Conservation (phyloP, 2,888 invertebrate genomes). For the Glaucopsyche alexis region DNA sequence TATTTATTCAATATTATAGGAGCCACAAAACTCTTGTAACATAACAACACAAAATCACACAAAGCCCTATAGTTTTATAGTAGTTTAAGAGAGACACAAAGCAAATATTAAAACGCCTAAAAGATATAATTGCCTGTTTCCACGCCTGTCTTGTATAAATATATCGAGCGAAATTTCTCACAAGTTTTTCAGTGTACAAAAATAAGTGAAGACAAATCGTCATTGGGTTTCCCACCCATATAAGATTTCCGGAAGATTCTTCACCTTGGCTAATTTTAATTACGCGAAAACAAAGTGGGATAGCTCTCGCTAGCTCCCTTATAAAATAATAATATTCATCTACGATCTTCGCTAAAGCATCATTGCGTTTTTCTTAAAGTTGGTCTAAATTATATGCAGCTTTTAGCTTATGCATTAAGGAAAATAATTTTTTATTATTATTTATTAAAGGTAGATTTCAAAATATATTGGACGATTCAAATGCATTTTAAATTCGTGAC, state of each 20-base stretch:
- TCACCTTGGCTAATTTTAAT: slow-evolving; percentile 67
- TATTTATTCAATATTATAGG: background rate
- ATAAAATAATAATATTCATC: slow-evolving; percentile 39
- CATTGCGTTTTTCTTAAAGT: background rate
- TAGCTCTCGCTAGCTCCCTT: slow-evolving; percentile 35
- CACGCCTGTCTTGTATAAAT: background rate
- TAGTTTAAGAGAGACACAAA: background rate
- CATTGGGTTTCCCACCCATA: slow-evolving; percentile 8
- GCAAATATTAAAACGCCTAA: background rate
- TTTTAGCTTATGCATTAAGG: background rate
- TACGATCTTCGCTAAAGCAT: slow-evolving; percentile 19
- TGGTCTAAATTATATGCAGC: background rate
- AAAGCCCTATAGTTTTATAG: too few species aligned
- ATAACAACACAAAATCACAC: too few species aligned
- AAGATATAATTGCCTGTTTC: background rate
- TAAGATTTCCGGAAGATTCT: slow-evolving; percentile 44
- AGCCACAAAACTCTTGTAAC: background rate
- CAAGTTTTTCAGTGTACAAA: slow-evolving; percentile 26
- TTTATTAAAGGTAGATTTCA: background rate
- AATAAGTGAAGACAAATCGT: slow-evolving; percentile 28
- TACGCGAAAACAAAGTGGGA: slow-evolving; percentile 68
- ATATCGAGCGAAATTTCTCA: slow-evolving; percentile 6
- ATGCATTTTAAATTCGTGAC: too few species aligned
- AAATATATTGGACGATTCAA: too few species aligned
- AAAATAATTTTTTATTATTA: background rate